Evolutionary conservation across 2,113 vertebrate genomes (phyloP), one percentile per base, ranked within the genome.

Genomic region (Alligator sinensis): DNA sequence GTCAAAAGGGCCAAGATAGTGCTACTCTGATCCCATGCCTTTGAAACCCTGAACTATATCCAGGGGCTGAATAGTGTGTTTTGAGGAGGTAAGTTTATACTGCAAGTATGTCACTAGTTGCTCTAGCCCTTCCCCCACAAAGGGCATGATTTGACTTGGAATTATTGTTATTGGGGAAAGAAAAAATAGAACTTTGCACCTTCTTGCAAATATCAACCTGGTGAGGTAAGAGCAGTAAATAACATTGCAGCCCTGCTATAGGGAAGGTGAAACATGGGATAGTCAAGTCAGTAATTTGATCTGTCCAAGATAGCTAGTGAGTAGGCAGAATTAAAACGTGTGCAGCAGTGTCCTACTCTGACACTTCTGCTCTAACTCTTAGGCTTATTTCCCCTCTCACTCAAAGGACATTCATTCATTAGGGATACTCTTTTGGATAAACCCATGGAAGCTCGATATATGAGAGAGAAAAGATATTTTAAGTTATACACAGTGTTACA

Each of bases 161-260:
- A 13, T 28, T 25, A 1, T 11, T 28, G 9, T 30, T 1, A 17
- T 47, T 47, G 47, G 47, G 64, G 4, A 55, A 77, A 7, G 55
- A 87, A 47, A 22, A 80, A 17, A 25, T 0, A 6, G 9, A n/a
- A n/a, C n/a, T 75, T 54, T 81, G 54, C 21, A 11, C 62, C 88
- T 1, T 5, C 2, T 9, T 58, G 74, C 11, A 15, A 83, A 30
- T 34, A 5, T 0, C 0, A 3, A 5, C 5, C 30, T 66, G 61
- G 60, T 10, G 4, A 19, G 18, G 63, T 2, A 59, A 34, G 90
- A 1, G 19, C 47, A 24, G 58, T 5, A 5, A 74, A 66, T 2
- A 15, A 78, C 30, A 5, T 76, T 4, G 5, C 1, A 4, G 5
- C 21, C 34, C 34, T 21, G 38, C 24, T 24, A 4, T 22, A 47